These are phyloP conservation scores for Cryptocephalus primarius DNA, from an alignment of 2,888 invertebrate genomes.

Conservation along the genomic window DNA sequence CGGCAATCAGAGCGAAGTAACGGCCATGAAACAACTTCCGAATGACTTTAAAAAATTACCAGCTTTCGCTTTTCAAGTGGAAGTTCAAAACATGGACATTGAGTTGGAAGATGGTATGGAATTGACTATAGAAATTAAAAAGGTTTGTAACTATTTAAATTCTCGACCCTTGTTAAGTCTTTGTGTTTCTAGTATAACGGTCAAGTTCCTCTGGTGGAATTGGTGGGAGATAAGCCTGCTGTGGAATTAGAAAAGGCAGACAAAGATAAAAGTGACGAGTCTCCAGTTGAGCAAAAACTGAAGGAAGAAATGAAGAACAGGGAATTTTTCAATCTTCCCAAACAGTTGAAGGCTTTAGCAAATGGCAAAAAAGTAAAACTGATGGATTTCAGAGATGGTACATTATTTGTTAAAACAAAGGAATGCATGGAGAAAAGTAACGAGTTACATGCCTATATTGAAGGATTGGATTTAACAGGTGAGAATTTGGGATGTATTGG, in stretches of 20 bases:
- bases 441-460: constrained; percentile 15
- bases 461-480: constrained; percentile 11
- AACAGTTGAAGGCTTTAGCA: constrained; percentile 8
- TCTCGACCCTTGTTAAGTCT: background rate
- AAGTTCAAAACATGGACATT: background rate
- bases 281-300: background rate
- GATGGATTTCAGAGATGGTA: constrained; percentile 10
- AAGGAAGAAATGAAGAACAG: background rate
- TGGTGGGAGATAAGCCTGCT: background rate
- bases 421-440: constrained; percentile 16
- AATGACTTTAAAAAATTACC: constrained; percentile 1
- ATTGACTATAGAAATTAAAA: constrained; percentile 9
- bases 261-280: too few species aligned
- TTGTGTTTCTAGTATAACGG: constrained; percentile 15
- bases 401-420: constrained; percentile 20
- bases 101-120: constrained; percentile 8
- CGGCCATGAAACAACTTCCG: constrained; percentile 14
- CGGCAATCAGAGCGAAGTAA: constrained; percentile 20
- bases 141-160: background rate
- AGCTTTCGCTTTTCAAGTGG: constrained; percentile 15
- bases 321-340: constrained; percentile 9
- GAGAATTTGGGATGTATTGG: constrained; percentile 3
- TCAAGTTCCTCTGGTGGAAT: constrained; percentile 13
- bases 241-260: too few species aligned
- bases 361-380: constrained; percentile 19